A percentile compares a stretch with the other conserved stretches of the same genome.
Evolutionary conservation across 2,888 invertebrate genomes (phyloP).

Genomic region (Aphodius sticticus): DNA sequence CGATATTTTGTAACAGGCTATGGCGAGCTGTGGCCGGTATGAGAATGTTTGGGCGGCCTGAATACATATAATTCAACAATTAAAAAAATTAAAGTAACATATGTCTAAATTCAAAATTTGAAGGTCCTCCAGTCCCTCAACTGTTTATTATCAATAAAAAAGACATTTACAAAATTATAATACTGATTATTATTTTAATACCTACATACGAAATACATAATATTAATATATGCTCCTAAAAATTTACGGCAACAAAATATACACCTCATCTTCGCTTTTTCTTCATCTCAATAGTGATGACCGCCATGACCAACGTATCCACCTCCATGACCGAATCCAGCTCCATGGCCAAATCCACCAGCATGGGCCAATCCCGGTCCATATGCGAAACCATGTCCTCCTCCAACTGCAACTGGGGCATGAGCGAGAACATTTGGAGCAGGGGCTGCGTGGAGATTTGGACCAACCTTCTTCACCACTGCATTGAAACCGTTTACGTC

Average conservation of each 20-base stretch:
- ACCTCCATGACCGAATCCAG: slow-evolving; percentile 31
- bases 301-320: slow-evolving; percentile 32
- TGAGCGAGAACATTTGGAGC: slow-evolving; percentile 32
- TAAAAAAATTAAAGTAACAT: too few species aligned
- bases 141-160: background rate
- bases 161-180: background rate
- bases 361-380: slow-evolving; percentile 26
- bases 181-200: slow-evolving; percentile 7
- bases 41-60: too few species aligned
- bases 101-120: background rate
- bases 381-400: slow-evolving; percentile 28
- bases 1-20: too few species aligned
- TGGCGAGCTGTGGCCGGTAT: too few species aligned
- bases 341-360: slow-evolving; percentile 29
- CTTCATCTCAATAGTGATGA: slow-evolving; percentile 28
- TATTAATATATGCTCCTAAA: background rate
- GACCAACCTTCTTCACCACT: slow-evolving; percentile 54
- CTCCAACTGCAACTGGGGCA: slow-evolving; percentile 27
- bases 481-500: slow-evolving; percentile 53
- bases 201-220: slow-evolving; percentile 14
- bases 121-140: background rate
- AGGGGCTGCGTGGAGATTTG: slow-evolving; percentile 43
- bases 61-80: too few species aligned
- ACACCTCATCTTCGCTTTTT: background rate
- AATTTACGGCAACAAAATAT: slow-evolving; percentile 8